Percentiles rank a stretch among this genome's conserved stretches.
These are phyloP conservation scores for Anorthoa munda DNA, from an alignment of 2,888 invertebrate genomes.

Conservation along the genomic window DNA sequence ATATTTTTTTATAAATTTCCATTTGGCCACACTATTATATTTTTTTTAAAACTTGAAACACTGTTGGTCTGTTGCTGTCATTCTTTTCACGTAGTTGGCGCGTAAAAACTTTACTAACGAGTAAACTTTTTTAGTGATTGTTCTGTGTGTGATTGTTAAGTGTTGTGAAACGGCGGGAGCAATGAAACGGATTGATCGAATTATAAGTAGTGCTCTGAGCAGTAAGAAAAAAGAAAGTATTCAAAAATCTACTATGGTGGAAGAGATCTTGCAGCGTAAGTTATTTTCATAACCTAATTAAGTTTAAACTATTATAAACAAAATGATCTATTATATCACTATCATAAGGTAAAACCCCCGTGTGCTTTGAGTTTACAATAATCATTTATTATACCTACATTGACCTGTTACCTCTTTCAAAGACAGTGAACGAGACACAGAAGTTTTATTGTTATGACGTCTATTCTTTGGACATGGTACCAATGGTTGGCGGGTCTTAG, in stretches of 20 bases:
- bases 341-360: too few species aligned
- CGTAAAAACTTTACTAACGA: not conserved
- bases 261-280: slow-evolving; percentile 15
- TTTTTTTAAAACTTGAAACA: not conserved
- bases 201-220: not conserved
- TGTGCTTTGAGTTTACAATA: too few species aligned
- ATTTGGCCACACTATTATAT: not conserved
- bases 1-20: not conserved
- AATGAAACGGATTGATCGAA: slow-evolving; percentile 11
- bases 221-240: too few species aligned
- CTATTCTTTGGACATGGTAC: too few species aligned
- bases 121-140: slow-evolving; percentile 10
- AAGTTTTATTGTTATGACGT: too few species aligned
- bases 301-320: not conserved
- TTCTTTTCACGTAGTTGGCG: slow-evolving; percentile 3
- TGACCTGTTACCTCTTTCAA: too few species aligned
- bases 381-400: too few species aligned
- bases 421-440: too few species aligned
- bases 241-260: not conserved
- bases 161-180: slow-evolving; percentile 10
- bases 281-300: slow-evolving; percentile 18
- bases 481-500: too few species aligned
- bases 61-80: slow-evolving; percentile 2
- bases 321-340: too few species aligned
- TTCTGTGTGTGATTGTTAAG: too few species aligned